A percentile compares a stretch with the other conserved stretches of the same genome.
phyloP scores from a whole-genome alignment of 1,140 invertebrate species.

The Drosophila micromelanica region DNA sequence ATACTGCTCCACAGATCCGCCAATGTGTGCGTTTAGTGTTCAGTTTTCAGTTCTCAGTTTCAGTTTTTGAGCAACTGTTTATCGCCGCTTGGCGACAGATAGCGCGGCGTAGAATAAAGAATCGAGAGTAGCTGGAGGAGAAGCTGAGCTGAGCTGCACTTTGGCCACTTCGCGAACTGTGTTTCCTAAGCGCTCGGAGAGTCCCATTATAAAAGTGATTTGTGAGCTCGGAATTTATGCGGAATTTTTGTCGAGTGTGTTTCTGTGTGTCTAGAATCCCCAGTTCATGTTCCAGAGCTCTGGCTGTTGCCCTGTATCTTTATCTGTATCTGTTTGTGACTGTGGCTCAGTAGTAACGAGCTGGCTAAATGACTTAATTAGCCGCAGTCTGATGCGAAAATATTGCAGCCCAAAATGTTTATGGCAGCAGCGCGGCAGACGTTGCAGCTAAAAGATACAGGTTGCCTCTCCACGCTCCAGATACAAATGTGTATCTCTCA shows the following conservation, averaged over 20 bases:
- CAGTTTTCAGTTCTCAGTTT: too few relatives aligned
- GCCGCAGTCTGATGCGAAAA: conserved; percentile 15
- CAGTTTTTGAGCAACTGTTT: conserved; percentile 34
- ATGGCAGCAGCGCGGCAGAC: conserved; percentile 16
- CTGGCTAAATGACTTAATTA: conserved; percentile 82
- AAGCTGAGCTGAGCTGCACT: conserved; percentile 1
- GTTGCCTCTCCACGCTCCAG: conserved; percentile 10
- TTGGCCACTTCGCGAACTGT: neutral
- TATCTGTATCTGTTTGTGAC: neutral
- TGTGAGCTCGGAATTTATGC: conserved; percentile 72
- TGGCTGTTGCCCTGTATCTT: neutral
- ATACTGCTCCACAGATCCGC: conserved; percentile 2
- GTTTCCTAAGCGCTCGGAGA: conserved; percentile 20
- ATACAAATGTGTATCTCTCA: conserved; percentile 1
- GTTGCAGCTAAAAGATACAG: conserved; percentile 14
- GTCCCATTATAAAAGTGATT: conserved; percentile 76
- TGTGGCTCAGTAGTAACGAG: conserved; percentile 61
- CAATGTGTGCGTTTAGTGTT: too few relatives aligned
- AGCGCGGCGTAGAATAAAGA: conserved; percentile 31
- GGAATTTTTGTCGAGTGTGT: conserved; percentile 29
- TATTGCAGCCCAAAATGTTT: conserved; percentile 55
- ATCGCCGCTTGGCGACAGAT: conserved; percentile 41
- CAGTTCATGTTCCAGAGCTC: neutral
- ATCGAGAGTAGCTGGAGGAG: neutral
- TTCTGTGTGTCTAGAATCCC: conserved; percentile 30